phyloP scores from a whole-genome alignment of 2,888 invertebrate species.

The Pollenia griseotomentosa region DNA sequence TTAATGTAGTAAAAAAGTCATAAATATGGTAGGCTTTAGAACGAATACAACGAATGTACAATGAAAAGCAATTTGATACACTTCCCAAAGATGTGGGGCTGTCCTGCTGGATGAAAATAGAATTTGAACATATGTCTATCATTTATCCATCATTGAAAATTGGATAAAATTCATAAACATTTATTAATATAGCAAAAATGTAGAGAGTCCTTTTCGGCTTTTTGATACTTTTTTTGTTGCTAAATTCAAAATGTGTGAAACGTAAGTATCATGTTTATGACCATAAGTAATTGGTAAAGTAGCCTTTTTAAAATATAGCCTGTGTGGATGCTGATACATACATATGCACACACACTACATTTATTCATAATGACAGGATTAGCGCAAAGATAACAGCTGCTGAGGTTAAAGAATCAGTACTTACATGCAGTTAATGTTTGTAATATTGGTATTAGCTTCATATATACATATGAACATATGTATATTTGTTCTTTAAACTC shows the following conservation, averaged over 20 bases:
- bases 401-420: constrained; percentile 27
- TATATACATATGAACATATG: neutral
- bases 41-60: constrained; percentile 3
- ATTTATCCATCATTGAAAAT: constrained; percentile 64
- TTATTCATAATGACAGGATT: constrained; percentile 51
- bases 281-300: constrained; percentile 69
- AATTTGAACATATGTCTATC: constrained; percentile 42
- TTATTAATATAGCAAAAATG: constrained; percentile 45
- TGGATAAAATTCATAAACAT: constrained; percentile 65
- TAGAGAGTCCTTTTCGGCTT: neutral
- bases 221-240: constrained; percentile 20
- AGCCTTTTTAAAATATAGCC: constrained; percentile 42
- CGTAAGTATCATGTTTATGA: constrained; percentile 67
- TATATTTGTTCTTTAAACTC: constrained; percentile 7
- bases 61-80: constrained; percentile 69
- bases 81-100: constrained; percentile 54
- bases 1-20: constrained; percentile 49
- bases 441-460: constrained; percentile 2
- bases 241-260: constrained; percentile 58
- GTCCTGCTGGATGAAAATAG: neutral
- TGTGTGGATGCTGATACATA: neutral
- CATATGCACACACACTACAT: neutral
- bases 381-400: constrained; percentile 68
- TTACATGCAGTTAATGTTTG: constrained; percentile 4
- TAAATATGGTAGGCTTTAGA: constrained; percentile 67